Evolutionary conservation across 2,797 vertebrate genomes (phyloP).

Genomic region (Onychomys leucogaster): DNA sequence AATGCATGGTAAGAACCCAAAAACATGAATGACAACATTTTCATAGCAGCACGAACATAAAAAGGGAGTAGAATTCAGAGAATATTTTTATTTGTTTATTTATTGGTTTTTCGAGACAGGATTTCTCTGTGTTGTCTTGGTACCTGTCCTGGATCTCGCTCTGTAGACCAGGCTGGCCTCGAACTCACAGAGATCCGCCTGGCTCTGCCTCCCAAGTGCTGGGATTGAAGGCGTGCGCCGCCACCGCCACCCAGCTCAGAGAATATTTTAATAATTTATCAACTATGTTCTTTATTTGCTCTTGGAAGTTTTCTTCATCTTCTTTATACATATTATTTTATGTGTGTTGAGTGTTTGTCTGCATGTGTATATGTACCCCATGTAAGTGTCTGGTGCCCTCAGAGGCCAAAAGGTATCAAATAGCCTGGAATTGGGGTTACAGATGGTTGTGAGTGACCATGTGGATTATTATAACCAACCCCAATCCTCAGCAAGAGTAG

Average conservation of each 20-base stretch:
- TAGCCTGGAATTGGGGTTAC: background rate
- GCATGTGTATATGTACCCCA: background rate
- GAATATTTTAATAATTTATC: background rate
- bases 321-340: conserved; percentile 17
- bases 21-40: conserved; percentile 2
- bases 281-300: conserved; percentile 32
- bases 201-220: too few species aligned
- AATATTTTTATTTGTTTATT: background rate
- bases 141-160: too few species aligned
- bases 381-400: background rate
- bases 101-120: too few species aligned
- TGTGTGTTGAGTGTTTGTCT: background rate
- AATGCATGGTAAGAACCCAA: conserved; percentile 66
- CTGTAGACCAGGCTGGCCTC: too few species aligned
- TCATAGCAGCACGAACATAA: background rate
- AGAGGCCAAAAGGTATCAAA: background rate
- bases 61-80: conserved; percentile 32
- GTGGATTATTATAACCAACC: too few species aligned
- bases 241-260: too few species aligned
- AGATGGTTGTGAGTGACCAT: background rate
- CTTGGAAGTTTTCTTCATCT: background rate
- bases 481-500: background rate
- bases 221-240: too few species aligned
- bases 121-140: too few species aligned
- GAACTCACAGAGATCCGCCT: too few species aligned